Evolutionary conservation across 1,140 invertebrate species (phyloP).

Genomic region (Leptopilina clavipes): DNA sequence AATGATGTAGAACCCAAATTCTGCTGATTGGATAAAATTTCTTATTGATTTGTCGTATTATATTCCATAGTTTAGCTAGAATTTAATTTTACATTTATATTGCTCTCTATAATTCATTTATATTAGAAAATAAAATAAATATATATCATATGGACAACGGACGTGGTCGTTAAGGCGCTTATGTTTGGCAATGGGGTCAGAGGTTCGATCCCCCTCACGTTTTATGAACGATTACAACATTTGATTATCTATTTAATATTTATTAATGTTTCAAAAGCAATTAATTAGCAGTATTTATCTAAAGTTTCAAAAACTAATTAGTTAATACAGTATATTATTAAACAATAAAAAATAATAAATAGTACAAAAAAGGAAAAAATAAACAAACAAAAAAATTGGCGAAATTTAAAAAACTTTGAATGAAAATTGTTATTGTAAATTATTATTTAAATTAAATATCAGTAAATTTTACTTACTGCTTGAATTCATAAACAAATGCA

Average conservation of each 20-base stretch:
- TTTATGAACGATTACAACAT: neutral
- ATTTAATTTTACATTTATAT: no score
- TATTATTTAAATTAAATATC: no score
- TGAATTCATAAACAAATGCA: conserved; percentile 36
- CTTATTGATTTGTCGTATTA: neutral
- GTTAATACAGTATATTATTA: conserved; percentile 46
- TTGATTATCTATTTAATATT: no score
- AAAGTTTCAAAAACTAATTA: conserved; percentile 48
- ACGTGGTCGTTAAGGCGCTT: conserved; percentile 78
- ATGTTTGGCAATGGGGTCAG: conserved; percentile 69
- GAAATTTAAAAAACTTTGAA: no score
- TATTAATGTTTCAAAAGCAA: conserved; percentile 48
- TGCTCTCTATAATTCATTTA: no score
- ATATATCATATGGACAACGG: conserved; percentile 43
- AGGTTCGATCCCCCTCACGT: conserved; percentile 69
- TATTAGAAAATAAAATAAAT: no score
- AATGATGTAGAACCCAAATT: neutral
- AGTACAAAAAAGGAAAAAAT: no score
- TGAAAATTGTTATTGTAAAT: no score
- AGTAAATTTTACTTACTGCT: conserved; percentile 41
- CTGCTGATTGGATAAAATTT: conserved; percentile 15
- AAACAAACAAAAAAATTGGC: no score
- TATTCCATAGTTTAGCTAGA: neutral
- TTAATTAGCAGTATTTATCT: conserved; percentile 35
- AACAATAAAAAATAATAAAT: no score